phyloP scores from a whole-genome alignment of 2,113 vertebrate species.

The Steatornis caripensis region DNA sequence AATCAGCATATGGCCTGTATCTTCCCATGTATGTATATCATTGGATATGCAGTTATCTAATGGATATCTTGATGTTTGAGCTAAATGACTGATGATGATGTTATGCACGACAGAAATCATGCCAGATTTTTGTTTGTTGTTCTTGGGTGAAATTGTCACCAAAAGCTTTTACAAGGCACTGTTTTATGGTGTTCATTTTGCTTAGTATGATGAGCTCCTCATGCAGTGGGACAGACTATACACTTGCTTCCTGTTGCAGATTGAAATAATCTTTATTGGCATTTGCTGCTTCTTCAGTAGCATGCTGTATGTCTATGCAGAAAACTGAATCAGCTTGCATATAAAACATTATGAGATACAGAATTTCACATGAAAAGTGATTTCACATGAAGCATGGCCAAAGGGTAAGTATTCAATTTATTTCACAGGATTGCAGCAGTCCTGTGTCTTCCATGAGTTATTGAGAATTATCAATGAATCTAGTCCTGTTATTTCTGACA shows the following conservation, averaged over 20 bases:
- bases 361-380: not conserved
- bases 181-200: not conserved
- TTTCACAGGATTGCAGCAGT: not conserved
- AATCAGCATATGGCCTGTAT: not conserved
- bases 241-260: not conserved
- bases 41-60: not conserved
- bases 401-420: not conserved
- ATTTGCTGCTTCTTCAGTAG: slow-evolving; percentile 23
- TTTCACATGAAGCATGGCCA: not conserved
- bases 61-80: not conserved
- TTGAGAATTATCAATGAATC: not conserved
- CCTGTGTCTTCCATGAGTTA: not conserved
- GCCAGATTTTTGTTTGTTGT: not conserved
- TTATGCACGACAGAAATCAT: not conserved
- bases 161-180: not conserved
- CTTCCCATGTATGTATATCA: not conserved
- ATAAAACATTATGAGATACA: not conserved
- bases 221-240: not conserved
- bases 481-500: not conserved
- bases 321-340: not conserved
- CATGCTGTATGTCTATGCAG: not conserved
- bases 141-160: not conserved
- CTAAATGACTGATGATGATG: not conserved
- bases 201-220: not conserved
- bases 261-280: not conserved